Evolutionary conservation across 2,113 vertebrate genomes (phyloP).

Genomic region (Ophiodon elongatus): DNA sequence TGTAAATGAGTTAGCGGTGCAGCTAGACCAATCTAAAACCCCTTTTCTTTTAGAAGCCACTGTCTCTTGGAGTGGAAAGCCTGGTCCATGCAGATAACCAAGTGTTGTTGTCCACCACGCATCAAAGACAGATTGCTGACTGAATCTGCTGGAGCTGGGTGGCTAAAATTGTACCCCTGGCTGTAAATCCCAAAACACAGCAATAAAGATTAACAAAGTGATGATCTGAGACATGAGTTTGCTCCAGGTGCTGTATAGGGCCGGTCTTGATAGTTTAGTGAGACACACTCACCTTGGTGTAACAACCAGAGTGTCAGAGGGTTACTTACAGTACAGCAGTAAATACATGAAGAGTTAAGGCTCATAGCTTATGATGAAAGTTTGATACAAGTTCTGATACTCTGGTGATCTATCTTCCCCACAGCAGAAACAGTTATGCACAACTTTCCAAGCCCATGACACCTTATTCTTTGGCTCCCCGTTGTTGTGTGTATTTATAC

Average conservation of each 20-base stretch:
- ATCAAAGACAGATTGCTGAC: conserved; percentile 46
- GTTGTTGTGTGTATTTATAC: not conserved
- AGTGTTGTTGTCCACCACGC: conserved; percentile 20
- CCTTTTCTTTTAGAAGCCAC: conserved; percentile 24
- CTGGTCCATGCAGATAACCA: conserved; percentile 56
- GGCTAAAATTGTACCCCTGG: conserved; percentile 5
- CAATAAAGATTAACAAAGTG: conserved; percentile 16
- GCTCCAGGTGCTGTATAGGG: not conserved
- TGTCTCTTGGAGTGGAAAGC: conserved; percentile 42
- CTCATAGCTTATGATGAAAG: not conserved
- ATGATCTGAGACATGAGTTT: conserved; percentile 23
- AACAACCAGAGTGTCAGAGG: not conserved
- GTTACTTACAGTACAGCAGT: conserved; percentile 27
- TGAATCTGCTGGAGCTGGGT: conserved; percentile 33
- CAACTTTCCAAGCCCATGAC: not conserved
- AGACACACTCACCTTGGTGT: conserved; percentile 21
- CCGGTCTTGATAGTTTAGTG: not conserved
- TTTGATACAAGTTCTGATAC: conserved; percentile 10
- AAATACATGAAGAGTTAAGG: conserved; percentile 19
- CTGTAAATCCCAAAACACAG: conserved; percentile 36
- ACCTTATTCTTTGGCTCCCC: not conserved
- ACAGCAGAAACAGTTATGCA: not conserved
- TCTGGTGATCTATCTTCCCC: conserved; percentile 12
- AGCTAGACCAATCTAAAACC: conserved; percentile 8
- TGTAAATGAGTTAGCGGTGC: conserved; percentile 31